Percentiles rank a stretch among this genome's conserved stretches.
These are phyloP conservation scores for Uria aalge DNA, from an alignment of 2,113 vertebrate species.

Conservation along the genomic window DNA sequence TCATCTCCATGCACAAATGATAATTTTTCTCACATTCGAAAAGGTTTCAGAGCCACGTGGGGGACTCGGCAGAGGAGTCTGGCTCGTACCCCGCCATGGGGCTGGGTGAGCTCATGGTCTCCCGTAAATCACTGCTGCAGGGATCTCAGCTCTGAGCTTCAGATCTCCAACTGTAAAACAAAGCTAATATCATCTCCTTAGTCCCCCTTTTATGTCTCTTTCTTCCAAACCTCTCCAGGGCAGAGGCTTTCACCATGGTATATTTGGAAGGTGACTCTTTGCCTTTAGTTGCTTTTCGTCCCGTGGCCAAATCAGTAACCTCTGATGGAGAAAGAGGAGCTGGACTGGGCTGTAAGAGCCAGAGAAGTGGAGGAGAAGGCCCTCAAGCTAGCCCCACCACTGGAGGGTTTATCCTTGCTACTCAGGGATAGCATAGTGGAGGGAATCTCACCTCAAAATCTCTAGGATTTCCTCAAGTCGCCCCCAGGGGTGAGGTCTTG, in stretches of 20 bases:
- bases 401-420: background rate
- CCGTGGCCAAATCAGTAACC: background rate
- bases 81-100: background rate
- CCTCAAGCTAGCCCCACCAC: background rate
- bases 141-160: background rate
- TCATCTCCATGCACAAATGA: background rate
- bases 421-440: background rate
- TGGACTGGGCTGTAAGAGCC: fast-evolving
- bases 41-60: background rate
- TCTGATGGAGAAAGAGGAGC: background rate
- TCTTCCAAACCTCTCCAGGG: background rate
- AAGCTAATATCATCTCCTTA: background rate
- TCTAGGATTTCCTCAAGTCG: background rate
- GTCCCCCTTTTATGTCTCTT: background rate
- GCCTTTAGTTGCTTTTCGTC: background rate
- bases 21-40: background rate
- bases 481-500: background rate
- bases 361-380: background rate
- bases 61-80: background rate
- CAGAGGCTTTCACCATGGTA: background rate
- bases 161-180: background rate
- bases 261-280: background rate
- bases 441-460: background rate
- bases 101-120: background rate
- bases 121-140: background rate